Conservation (phyloP, 1,140 invertebrate species). For the Eueides isabella region DNA sequence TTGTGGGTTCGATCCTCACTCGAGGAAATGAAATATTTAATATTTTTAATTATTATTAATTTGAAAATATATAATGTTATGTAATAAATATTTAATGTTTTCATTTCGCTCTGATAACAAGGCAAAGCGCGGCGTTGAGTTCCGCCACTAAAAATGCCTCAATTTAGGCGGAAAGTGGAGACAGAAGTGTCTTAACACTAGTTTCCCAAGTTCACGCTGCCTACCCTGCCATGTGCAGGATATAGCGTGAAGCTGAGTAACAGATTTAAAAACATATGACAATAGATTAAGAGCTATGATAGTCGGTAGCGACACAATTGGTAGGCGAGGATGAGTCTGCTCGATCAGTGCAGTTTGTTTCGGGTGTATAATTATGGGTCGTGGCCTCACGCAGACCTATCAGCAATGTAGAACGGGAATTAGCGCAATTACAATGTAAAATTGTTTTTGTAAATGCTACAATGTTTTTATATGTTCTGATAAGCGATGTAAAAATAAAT, state of each 20-base stretch:
- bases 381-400: slow-evolving; percentile 57
- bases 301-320: slow-evolving; percentile 29
- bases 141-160: no score
- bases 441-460: not conserved
- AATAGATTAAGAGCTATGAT: not conserved
- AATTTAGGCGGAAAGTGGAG: no score
- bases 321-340: slow-evolving; percentile 31
- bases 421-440: slow-evolving; percentile 19
- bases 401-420: slow-evolving; percentile 51
- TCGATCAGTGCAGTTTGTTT: slow-evolving; percentile 68
- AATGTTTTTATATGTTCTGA: not conserved
- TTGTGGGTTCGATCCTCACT: no score
- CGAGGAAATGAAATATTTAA: no score
- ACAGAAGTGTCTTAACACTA: no score
- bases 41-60: no score
- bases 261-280: not conserved
- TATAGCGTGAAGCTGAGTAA: not conserved
- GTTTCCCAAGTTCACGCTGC: no score
- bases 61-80: no score
- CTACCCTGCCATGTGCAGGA: no score
- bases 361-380: slow-evolving; percentile 67
- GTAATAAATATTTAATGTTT: no score
- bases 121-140: no score
- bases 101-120: no score
- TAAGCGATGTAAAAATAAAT: not conserved